Conservation (phyloP, 2,888 invertebrate genomes). For the Unio delphinus region DNA sequence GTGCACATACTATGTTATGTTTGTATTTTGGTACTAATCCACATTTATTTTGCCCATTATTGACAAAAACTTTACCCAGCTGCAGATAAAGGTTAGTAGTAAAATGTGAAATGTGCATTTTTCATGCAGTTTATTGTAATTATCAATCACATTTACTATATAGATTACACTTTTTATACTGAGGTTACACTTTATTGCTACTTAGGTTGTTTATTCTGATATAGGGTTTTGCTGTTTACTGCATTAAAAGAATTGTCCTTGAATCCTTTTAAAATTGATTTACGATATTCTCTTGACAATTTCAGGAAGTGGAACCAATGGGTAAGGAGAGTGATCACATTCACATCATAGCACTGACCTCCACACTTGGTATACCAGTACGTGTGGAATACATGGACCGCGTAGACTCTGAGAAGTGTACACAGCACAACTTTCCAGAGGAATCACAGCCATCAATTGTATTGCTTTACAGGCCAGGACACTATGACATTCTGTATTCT, state of each 20-base stretch:
- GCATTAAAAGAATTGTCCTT: background rate
- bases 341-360: constrained; percentile 95
- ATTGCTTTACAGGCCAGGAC: constrained; percentile 95
- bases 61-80: no score
- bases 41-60: no score
- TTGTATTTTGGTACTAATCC: no score
- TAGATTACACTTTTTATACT: no score
- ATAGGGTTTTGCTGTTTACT: background rate
- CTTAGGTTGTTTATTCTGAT: no score
- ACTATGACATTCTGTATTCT: constrained; percentile 94
- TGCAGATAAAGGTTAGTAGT: no score
- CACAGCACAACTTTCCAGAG: constrained; percentile 89
- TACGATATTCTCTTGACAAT: constrained; percentile 11
- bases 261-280: background rate
- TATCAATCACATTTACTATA: no score
- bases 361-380: constrained; percentile 86
- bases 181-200: no score
- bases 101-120: no score
- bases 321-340: constrained; percentile 98
- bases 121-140: no score
- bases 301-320: constrained; percentile 94
- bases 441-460: constrained; percentile 84
- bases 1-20: no score
- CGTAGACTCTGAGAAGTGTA: constrained; percentile 85
- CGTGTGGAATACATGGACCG: constrained; percentile 96